Percentiles rank a stretch among this genome's conserved stretches.
Evolutionary conservation across 2,888 invertebrate species (phyloP).

Genomic region (Oscheius sp.): DNA sequence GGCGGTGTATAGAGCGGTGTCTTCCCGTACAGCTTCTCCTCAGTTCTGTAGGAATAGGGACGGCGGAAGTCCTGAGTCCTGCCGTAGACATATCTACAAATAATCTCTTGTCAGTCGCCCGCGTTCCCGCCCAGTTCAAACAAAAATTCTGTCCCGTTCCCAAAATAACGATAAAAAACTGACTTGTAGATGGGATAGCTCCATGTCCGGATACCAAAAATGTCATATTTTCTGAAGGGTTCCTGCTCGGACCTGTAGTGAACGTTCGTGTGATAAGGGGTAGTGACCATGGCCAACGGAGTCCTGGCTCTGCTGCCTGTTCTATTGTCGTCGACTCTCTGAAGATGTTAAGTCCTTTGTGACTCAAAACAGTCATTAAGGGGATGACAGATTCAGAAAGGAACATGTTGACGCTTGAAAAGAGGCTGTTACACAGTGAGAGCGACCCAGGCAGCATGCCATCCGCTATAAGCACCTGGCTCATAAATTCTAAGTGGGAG

Average conservation of each 20-base stretch:
- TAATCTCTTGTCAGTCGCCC: neutral
- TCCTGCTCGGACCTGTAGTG: neutral
- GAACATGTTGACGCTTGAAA: slow-evolving; percentile 7
- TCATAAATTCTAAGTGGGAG: no score
- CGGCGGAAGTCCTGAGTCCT: slow-evolving; percentile 67
- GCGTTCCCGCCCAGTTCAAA: slow-evolving; percentile 7
- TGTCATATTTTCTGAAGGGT: slow-evolving; percentile 70
- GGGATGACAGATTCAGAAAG: slow-evolving; percentile 23
- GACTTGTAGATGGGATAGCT: slow-evolving; percentile 73
- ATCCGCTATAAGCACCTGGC: neutral
- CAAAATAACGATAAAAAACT: slow-evolving; percentile 18
- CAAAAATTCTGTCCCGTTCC: neutral
- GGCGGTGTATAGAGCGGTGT: slow-evolving; percentile 68
- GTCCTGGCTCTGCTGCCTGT: slow-evolving; percentile 53
- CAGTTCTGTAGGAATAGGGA: slow-evolving; percentile 67
- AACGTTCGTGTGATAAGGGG: slow-evolving; percentile 66
- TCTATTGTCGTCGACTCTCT: slow-evolving; percentile 51
- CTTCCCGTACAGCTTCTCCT: slow-evolving; percentile 54
- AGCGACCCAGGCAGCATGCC: slow-evolving; percentile 1
- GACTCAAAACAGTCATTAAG: neutral
- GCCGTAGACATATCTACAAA: slow-evolving; percentile 69
- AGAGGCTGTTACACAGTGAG: slow-evolving; percentile 16
- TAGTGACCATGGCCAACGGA: slow-evolving; percentile 66
- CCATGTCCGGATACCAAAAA: slow-evolving; percentile 72
- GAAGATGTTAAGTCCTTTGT: neutral